These are phyloP conservation scores for Lydus trimaculatus DNA, from an alignment of 2,888 invertebrate species.

Conservation along the genomic window DNA sequence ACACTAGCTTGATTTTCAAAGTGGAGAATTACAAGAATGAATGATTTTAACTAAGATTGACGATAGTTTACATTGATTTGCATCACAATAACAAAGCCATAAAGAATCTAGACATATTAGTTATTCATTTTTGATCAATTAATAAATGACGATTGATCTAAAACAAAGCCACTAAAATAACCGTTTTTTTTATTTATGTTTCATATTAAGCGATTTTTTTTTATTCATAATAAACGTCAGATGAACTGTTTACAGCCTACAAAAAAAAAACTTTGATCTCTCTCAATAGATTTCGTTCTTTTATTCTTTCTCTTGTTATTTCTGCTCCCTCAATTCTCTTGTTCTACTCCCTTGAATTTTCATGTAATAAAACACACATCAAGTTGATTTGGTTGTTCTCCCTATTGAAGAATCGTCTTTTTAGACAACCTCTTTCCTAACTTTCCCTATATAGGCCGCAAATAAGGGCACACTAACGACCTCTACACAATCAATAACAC, in stretches of 20 bases:
- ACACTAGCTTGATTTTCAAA: not conserved
- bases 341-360: not conserved
- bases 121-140: too few species aligned
- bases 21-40: not conserved
- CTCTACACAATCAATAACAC: constrained; percentile 50
- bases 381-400: constrained; percentile 2
- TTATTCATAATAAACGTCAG: constrained; percentile 28
- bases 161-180: not conserved
- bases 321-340: not conserved
- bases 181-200: not conserved
- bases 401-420: not conserved
- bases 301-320: not conserved
- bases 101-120: too few species aligned
- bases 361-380: constrained; percentile 1
- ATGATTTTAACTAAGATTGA: not conserved
- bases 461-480: constrained; percentile 52
- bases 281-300: constrained; percentile 9
- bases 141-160: too few species aligned
- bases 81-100: not conserved
- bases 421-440: not conserved
- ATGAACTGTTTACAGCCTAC: constrained; percentile 21
- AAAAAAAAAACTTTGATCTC: constrained; percentile 29
- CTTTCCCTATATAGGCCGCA: constrained; percentile 35
- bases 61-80: not conserved
- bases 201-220: constrained; percentile 21